A percentile compares a stretch with the other conserved stretches of the same genome.
phyloP scores from a whole-genome alignment of 1,140 invertebrate species.

The Papilio glaucus region DNA sequence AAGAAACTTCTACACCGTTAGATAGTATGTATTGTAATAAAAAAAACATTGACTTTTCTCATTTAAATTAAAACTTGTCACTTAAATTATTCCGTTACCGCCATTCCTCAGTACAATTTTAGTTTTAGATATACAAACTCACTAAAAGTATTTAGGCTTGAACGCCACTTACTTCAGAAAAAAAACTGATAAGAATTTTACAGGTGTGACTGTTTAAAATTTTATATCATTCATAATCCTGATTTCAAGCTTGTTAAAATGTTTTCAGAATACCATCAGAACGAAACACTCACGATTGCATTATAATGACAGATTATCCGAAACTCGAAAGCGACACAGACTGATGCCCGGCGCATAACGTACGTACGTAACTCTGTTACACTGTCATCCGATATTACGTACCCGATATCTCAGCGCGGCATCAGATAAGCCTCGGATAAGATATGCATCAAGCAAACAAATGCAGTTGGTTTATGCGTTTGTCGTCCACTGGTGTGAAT shows the following conservation, averaged over 20 bases:
- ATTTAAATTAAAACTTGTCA: too few species aligned
- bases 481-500: neutral
- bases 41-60: too few species aligned
- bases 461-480: slow-evolving; percentile 12
- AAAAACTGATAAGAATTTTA: neutral
- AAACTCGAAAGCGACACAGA: slow-evolving; percentile 22
- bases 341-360: neutral
- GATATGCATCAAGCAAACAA: slow-evolving; percentile 11
- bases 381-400: slow-evolving; percentile 22
- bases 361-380: slow-evolving; percentile 13
- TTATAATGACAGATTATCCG: slow-evolving; percentile 17
- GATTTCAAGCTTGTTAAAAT: too few species aligned
- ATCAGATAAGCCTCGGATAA: neutral
- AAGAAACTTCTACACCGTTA: too few species aligned
- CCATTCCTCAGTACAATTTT: too few species aligned
- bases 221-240: neutral
- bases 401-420: neutral
- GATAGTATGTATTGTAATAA: too few species aligned
- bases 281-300: neutral
- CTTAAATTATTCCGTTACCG: too few species aligned
- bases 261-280: neutral
- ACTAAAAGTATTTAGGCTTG: too few species aligned
- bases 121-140: too few species aligned
- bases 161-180: too few species aligned
- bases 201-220: neutral